Conservation (phyloP, 2,797 vertebrate genomes). For the Anguilla anguilla region DNA sequence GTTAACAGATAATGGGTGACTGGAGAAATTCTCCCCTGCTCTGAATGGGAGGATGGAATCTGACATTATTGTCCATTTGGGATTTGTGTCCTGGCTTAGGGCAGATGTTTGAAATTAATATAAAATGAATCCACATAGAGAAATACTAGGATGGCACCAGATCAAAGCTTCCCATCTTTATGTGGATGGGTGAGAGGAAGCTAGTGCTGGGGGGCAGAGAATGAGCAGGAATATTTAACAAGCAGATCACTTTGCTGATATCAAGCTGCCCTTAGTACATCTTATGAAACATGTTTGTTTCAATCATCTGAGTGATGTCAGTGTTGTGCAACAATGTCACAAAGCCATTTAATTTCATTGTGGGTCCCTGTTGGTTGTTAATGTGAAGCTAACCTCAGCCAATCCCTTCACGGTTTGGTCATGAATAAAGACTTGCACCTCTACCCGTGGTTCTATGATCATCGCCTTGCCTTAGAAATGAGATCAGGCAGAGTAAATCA, state of each 20-base stretch:
- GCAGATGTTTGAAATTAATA: conserved; percentile 34
- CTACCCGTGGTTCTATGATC: conserved; percentile 9
- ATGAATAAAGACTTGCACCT: background rate
- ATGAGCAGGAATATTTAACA: background rate
- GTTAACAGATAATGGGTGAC: background rate
- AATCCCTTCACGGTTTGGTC: conserved; percentile 4
- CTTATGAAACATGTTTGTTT: conserved; percentile 13
- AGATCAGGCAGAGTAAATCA: background rate
- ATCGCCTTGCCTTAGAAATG: background rate
- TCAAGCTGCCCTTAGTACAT: background rate
- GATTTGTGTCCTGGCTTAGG: conserved; percentile 9
- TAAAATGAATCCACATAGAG: conserved; percentile 9
- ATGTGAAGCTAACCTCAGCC: conserved; percentile 17
- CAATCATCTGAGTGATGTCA: background rate
- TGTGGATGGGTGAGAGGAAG: conserved; percentile 1
- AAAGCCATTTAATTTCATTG: background rate
- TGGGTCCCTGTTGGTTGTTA: conserved; percentile 7
- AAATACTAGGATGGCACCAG: conserved; percentile 12
- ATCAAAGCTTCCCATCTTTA: conserved; percentile 23
- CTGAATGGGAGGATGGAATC: conserved; percentile 6
- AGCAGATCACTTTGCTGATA: conserved; percentile 5
- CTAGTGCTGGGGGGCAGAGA: background rate
- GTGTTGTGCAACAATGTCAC: background rate
- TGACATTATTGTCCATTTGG: conserved; percentile 24
- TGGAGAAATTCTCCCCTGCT: background rate